Base-by-base conservation (phyloP, 2,797 vertebrate species). In the Cygnus olor region DNA sequence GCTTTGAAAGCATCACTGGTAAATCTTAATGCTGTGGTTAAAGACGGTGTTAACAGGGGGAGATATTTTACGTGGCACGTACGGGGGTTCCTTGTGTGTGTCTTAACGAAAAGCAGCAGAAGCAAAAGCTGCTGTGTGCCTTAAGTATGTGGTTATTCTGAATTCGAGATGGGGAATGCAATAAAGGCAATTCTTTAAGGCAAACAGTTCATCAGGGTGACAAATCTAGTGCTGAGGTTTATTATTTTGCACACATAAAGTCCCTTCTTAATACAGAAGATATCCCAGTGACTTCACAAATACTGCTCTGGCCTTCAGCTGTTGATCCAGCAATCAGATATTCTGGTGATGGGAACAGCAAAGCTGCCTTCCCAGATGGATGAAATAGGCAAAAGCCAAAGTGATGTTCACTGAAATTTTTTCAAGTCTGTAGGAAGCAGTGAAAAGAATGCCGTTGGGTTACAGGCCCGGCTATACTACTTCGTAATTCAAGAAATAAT, bases 81-180 rank as follows among this genome's bases (percentile, higher is more conserved):
- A 14, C 6, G 1, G 6, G 6, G 28, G 11, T 40, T 3, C 3
- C 8, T 8, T 36, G 6, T 11, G 19, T 14, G 4, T 5, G 1
- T 44, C 14, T 25, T 28, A 22, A n/a, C 16, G 47, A n/a, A 63
- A 36, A 65, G 40, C 53, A 57, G 42, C 30, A 19, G 47, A 47
- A 40, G 45, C 34, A n/a, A 57, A 42, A 40, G 14, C 63, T 17
- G 42, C 22, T 17, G 25, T 34, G 76, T 15, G n/a, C 58, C 27
- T 73, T 24, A 57, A 24, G 21, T n/a, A 7, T 9, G 6, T 11
- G 49, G 20, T 42, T 64, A 2, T 54, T 79, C 20, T 7, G 21
- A 71, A 36, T 24, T 36, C 19, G 25, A 24, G 3, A 22, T 22
- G 22, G 25, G 58, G 60, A 49, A 25, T 14, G 40, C 20, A 44